Percentiles rank a stretch among this genome's conserved stretches.
Evolutionary conservation across 2,888 invertebrate species (phyloP).

Genomic region (Leptarthrus brevirostris): DNA sequence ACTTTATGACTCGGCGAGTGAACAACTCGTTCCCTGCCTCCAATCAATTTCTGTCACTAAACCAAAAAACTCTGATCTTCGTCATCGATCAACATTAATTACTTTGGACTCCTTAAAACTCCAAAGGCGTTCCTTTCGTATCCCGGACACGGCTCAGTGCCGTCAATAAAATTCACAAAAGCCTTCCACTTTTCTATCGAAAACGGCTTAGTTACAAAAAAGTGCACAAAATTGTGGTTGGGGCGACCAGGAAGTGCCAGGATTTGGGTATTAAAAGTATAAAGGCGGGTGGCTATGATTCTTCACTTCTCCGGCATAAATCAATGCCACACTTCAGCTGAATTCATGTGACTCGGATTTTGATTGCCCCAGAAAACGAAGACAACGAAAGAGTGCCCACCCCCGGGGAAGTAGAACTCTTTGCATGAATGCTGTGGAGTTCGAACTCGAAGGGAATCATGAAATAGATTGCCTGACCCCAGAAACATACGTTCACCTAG

Average conservation of each 20-base stretch:
- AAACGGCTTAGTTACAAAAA: constrained; percentile 26
- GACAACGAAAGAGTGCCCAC: background rate
- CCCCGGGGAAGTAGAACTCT: constrained; percentile 1
- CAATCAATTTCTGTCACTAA: constrained; percentile 11
- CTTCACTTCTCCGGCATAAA: constrained; percentile 30
- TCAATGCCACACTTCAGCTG: constrained; percentile 44
- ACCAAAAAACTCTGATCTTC: constrained; percentile 7
- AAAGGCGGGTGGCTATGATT: constrained; percentile 20
- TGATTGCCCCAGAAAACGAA: constrained; percentile 38
- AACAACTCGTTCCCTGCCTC: background rate
- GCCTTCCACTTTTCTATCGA: background rate
- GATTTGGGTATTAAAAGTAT: background rate
- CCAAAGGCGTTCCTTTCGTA: constrained; percentile 26
- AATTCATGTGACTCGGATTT: constrained; percentile 45
- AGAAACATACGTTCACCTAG: constrained; percentile 24
- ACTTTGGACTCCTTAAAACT: constrained; percentile 35
- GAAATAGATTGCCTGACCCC: constrained; percentile 40
- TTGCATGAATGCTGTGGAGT: constrained; percentile 6
- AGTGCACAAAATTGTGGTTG: constrained; percentile 31
- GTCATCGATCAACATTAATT: constrained; percentile 42
- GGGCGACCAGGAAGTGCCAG: background rate
- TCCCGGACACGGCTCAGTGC: constrained; percentile 32
- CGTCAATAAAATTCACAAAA: constrained; percentile 32
- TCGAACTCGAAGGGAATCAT: constrained; percentile 34
- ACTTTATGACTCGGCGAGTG: constrained; percentile 8